These are phyloP conservation scores for Lysandra coridon DNA, from an alignment of 2,888 invertebrate species.

Conservation along the genomic window DNA sequence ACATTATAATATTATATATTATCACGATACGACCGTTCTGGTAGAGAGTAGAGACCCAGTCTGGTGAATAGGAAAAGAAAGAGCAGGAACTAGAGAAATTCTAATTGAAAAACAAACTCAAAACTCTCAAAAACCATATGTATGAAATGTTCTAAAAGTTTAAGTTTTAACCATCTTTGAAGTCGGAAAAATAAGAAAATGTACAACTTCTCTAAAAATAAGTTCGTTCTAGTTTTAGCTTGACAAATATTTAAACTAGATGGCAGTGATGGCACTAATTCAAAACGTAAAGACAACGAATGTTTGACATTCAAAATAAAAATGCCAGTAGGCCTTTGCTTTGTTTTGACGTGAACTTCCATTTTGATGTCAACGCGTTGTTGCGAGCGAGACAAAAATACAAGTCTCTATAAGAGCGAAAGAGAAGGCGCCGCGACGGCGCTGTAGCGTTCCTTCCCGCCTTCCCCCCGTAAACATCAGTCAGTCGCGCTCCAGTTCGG, in stretches of 20 bases:
- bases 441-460: constrained; percentile 72
- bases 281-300: constrained; percentile 47
- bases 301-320: constrained; percentile 62
- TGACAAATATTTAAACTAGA: constrained; percentile 46
- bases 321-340: constrained; percentile 60
- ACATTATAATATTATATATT: too few relatives aligned
- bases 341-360: constrained; percentile 73
- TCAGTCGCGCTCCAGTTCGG: constrained; percentile 70
- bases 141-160: not conserved
- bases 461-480: constrained; percentile 61
- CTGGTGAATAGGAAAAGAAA: too few relatives aligned
- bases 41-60: too few relatives aligned
- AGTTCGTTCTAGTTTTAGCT: constrained; percentile 34
- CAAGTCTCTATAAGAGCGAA: constrained; percentile 47
- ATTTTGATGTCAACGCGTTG: constrained; percentile 65
- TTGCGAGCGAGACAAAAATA: constrained; percentile 52
- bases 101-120: too few relatives aligned
- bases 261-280: constrained; percentile 61
- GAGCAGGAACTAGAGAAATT: too few relatives aligned
- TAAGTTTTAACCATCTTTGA: not conserved
- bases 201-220: constrained; percentile 28
- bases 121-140: not conserved
- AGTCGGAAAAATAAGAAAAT: not conserved
- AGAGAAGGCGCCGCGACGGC: constrained; percentile 66
- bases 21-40: too few relatives aligned